Base-by-base conservation (phyloP, 2,113 vertebrate species). In the Hippocampus abdominalis region DNA sequence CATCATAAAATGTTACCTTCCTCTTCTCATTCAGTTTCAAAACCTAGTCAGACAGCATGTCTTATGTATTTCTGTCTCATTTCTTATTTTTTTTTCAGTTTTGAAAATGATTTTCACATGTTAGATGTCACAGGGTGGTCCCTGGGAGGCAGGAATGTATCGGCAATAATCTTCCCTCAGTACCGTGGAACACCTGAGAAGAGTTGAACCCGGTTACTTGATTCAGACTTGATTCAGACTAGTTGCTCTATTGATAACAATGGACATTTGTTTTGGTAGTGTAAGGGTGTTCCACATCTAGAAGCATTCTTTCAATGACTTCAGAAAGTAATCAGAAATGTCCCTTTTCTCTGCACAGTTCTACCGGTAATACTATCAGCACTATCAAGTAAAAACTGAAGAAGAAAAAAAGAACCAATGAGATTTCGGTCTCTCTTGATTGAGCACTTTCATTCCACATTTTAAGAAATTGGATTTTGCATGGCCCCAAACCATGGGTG, bases 201-300 rank as follows among this genome's bases (percentile, higher is more conserved):
- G 79, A 81, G 69, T 85, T 87, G 83, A 84, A 86, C 89, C 86
- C 84, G 84, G 81, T 87, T 82, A 84, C 88, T 91, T 88, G 84
- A 88, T 90, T 90, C 83, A 84, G 86, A 88, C 87, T 86, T 90
- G n/a, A n/a, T n/a, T n/a, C n/a, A n/a, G n/a, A n/a, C 88, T 87
- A 82, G 84, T 89, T 89, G 80, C 80, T 87, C 84, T 73, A 75
- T 76, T 29, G 63, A 74, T 81, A 78, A 69, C 76, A 76, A 83
- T 81, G 72, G 84, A 86, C 89, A 89, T 85, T 84, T 71, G 76
- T 62, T 57, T 40, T 5, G 32, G 59, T 59, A 48, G 32, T 15
- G 56, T 21, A 39, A 64, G 16, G 77, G 74, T 51, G 82, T 85
- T 86, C 72, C 88, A 87, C 82, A 86, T 88, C 72, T 69, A 81